Conservation (phyloP, 2,888 invertebrate genomes). For the Exephanes ischioxanthus region DNA sequence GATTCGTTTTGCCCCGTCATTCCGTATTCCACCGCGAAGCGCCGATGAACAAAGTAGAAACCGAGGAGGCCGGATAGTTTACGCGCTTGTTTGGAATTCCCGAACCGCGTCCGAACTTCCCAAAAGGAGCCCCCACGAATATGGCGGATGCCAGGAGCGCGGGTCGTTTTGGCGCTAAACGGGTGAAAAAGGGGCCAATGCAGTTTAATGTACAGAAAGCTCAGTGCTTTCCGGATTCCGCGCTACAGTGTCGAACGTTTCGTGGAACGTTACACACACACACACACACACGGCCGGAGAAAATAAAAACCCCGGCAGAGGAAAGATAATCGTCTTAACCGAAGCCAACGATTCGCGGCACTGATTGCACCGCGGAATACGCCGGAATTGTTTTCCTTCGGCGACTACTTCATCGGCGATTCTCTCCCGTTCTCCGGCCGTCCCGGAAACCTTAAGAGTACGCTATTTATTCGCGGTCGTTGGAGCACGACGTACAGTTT, state of each 20-base stretch:
- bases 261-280: neutral
- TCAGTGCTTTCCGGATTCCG: constrained; percentile 1
- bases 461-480: constrained; percentile 17
- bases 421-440: neutral
- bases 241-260: constrained; percentile 5
- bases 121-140: constrained; percentile 88
- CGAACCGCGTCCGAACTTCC: constrained; percentile 88
- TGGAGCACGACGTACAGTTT: neutral
- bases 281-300: neutral
- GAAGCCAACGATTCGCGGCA: constrained; percentile 39
- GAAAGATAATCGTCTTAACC: neutral
- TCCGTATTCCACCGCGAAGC: too few species aligned
- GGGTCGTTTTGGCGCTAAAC: constrained; percentile 39
- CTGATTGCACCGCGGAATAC: constrained; percentile 32
- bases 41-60: too few species aligned
- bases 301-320: neutral
- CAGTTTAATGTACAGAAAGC: constrained; percentile 28
- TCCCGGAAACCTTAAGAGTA: constrained; percentile 18
- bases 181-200: constrained; percentile 2
- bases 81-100: constrained; percentile 92
- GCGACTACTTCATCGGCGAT: neutral
- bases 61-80: constrained; percentile 89
- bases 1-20: too few species aligned
- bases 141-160: constrained; percentile 86
- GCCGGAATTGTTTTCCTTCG: constrained; percentile 44